Conservation (phyloP, 1,140 invertebrate genomes). For the Bicyclus anynana region DNA sequence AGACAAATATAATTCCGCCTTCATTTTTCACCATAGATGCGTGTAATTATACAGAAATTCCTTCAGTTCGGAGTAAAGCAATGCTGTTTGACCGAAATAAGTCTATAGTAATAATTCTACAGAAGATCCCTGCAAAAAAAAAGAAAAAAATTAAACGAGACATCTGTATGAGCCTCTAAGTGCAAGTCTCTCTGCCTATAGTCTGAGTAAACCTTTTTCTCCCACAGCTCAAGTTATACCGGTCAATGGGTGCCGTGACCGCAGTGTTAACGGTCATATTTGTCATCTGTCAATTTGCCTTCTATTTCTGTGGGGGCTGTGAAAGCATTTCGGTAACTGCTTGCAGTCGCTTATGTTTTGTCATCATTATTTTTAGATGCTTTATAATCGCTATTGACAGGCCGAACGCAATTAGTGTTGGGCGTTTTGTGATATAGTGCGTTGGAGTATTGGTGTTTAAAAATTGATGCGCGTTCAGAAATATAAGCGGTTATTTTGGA, state of each 20-base stretch:
- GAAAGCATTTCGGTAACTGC: constrained; percentile 65
- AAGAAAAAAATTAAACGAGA: too few relatives aligned
- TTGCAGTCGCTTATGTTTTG: constrained; percentile 49
- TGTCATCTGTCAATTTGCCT: constrained; percentile 75
- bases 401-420: constrained; percentile 42
- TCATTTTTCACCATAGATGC: too few relatives aligned
- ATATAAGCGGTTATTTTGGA: constrained; percentile 24
- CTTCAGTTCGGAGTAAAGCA: too few relatives aligned
- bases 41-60: too few relatives aligned
- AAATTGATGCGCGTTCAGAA: constrained; percentile 23
- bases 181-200: too few relatives aligned
- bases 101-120: too few relatives aligned
- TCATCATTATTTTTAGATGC: constrained; percentile 69
- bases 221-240: constrained; percentile 31
- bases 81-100: too few relatives aligned
- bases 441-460: too few relatives aligned
- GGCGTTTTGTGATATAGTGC: constrained; percentile 42
- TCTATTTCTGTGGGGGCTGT: constrained; percentile 70
- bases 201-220: constrained; percentile 13
- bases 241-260: constrained; percentile 46
- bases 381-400: constrained; percentile 68
- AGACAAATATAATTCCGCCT: too few relatives aligned
- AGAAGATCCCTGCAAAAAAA: too few relatives aligned
- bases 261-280: constrained; percentile 69
- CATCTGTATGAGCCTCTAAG: too few relatives aligned